phyloP scores from a whole-genome alignment of 2,888 invertebrate genomes.

The Sinodicranocentrus sp. region DNA sequence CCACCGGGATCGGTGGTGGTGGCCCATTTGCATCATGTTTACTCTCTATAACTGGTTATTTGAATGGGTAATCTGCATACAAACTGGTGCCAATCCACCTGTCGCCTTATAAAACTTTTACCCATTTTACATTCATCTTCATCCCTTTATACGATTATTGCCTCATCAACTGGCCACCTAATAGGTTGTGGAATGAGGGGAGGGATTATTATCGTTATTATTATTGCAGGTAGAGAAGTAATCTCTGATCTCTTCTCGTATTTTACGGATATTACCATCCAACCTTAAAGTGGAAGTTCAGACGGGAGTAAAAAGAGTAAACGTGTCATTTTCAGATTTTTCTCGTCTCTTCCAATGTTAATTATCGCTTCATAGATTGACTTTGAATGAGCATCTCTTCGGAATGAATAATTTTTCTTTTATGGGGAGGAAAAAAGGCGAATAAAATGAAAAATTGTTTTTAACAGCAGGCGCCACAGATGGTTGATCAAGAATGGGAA shows the following conservation, averaged over 20 bases:
- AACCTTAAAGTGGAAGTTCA: too few species aligned
- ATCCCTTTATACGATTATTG: conserved; percentile 47
- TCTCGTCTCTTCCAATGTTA: too few species aligned
- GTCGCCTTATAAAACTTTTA: neutral
- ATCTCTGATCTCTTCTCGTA: conserved; percentile 10
- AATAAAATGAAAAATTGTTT: conserved; percentile 40
- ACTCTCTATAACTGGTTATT: conserved; percentile 46
- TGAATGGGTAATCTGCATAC: conserved; percentile 49
- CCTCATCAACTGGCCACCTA: conserved; percentile 59
- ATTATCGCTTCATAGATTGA: too few species aligned
- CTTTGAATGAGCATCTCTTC: too few species aligned
- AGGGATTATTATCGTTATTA: conserved; percentile 61
- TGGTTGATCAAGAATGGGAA: neutral
- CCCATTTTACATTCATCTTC: conserved; percentile 49
- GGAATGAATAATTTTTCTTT: too few species aligned
- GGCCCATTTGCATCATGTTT: conserved; percentile 42
- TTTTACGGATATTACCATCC: neutral
- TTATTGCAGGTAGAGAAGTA: conserved; percentile 61
- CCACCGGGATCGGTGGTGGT: too few species aligned
- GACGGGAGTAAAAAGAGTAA: too few species aligned
- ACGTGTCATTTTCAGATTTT: too few species aligned
- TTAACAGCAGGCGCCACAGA: conserved; percentile 25
- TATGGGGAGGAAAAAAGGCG: too few species aligned
- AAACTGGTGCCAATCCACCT: conserved; percentile 24
- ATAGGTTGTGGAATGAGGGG: conserved; percentile 57